Evolutionary conservation across 1,140 invertebrate genomes (phyloP), one percentile per base, ranked within the genome.

Genomic region (Trichomalopsis sarcophagae): DNA sequence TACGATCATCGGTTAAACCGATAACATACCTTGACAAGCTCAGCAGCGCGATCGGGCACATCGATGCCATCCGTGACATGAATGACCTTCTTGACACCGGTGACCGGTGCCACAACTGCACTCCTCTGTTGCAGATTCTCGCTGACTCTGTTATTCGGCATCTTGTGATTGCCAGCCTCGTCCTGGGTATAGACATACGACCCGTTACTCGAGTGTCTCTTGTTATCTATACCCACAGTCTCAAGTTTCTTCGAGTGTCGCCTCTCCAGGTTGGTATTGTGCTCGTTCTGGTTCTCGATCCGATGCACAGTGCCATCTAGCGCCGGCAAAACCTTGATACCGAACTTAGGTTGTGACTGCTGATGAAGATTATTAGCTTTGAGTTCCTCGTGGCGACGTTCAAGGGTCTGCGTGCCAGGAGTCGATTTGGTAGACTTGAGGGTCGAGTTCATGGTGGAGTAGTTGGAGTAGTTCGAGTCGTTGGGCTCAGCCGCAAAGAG

Each of bases 331-430:
- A 96, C 96, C 87, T 95, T 94, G 81, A 96, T 95, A 2, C 96
- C 96, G 84, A 96, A 96, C 91, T 96, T 96, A 10, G 94, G 92
- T 77, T 93, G 91, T 68, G 96, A 96, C 0, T 71, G 47, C 1
- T 84, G 75, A n/a, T 76, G 30, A 50, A 93, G 91, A 76, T 88
- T 87, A 84, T 90, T 91, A 10, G 33, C 86, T 33, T 90, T 91
- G 0, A 86, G 36, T 7, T 92, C 91, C 1, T 92, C 91, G 5
- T 92, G 89, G 21, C 87, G 89, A 23, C 89, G 89, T 23, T 92
- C 91, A 3, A 90, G 82, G 0, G 89, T 90, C 2, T 93, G 91
- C 78, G 66, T 88, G 0, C 85, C 89, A 0, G 89, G 89, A 0
- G 89, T 92, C 0, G 89, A 92, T 76, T 92, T 93, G 0, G 90